These are phyloP conservation scores for Zaprionus capensis DNA, from an alignment of 1,140 invertebrate species.

Conservation along the genomic window DNA sequence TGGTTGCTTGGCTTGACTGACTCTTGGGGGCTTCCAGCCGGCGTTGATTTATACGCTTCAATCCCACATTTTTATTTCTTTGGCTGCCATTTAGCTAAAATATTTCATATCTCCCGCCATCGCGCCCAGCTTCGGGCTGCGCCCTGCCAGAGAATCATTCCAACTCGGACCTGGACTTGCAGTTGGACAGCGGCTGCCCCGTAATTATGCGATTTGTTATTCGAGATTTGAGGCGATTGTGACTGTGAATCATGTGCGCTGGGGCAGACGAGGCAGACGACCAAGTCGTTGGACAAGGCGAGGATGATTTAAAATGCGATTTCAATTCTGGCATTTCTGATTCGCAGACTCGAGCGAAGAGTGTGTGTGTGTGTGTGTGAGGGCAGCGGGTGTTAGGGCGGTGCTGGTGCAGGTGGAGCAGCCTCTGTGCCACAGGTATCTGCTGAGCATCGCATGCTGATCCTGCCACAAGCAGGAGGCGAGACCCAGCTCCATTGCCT, in stretches of 20 bases:
- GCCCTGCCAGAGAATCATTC: conserved; percentile 31
- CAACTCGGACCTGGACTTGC: conserved; percentile 26
- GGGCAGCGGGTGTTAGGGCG: neutral
- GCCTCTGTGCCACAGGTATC: conserved; percentile 38
- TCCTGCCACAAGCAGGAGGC: conserved; percentile 59
- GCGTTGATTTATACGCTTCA: conserved; percentile 84
- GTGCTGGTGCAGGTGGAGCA: neutral
- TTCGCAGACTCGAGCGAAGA: conserved; percentile 56
- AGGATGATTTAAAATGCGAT: conserved; percentile 84
- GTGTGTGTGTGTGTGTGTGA: neutral
- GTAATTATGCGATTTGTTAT: conserved; percentile 85
- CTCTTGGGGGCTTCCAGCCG: conserved; percentile 18
- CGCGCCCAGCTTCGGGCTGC: conserved; percentile 42
- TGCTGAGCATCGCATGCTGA: conserved; percentile 73
- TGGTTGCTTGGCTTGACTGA: conserved; percentile 27
- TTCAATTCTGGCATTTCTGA: conserved; percentile 84
- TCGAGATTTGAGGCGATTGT: conserved; percentile 84
- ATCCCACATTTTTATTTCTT: conserved; percentile 83
- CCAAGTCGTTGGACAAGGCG: conserved; percentile 22
- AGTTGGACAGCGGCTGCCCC: conserved; percentile 72
- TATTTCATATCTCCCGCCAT: conserved; percentile 81
- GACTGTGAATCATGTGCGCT: conserved; percentile 80
- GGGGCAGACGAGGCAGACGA: conserved; percentile 14
- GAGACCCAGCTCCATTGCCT: conserved; percentile 62
- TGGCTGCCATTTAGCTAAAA: conserved; percentile 83